A percentile compares a stretch with the other conserved stretches of the same genome.
Conservation (phyloP, 2,888 invertebrate genomes). For the Eustalomyia histrio region DNA sequence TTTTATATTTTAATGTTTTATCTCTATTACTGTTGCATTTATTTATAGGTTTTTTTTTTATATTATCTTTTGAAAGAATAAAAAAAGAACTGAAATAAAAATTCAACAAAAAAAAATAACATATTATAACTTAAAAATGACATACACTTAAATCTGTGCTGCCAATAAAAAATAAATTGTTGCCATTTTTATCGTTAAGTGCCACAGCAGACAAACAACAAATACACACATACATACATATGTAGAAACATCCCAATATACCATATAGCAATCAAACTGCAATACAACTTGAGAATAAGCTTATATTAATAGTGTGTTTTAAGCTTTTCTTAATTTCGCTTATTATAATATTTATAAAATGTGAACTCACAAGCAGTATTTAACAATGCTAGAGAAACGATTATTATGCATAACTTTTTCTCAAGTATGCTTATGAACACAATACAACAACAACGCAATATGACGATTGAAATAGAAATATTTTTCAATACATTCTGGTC, state of each 20-base stretch:
- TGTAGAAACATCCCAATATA: slow-evolving; percentile 5
- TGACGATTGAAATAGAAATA: no score
- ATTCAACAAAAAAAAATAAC: slow-evolving; percentile 12
- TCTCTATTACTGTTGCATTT: slow-evolving; percentile 20
- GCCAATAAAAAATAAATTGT: slow-evolving; percentile 64
- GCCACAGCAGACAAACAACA: slow-evolving; percentile 31
- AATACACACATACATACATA: slow-evolving; percentile 18
- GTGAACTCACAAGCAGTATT: no score
- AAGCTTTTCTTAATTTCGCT: no score
- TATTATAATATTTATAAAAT: no score
- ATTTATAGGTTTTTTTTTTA: slow-evolving; percentile 8
- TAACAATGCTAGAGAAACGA: no score
- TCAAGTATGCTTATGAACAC: no score
- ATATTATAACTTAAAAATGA: slow-evolving; percentile 59
- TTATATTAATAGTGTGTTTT: no score
- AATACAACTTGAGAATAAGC: no score
- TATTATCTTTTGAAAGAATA: neutral
- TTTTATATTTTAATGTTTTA: neutral
- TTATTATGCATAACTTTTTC: no score
- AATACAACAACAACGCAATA: no score
- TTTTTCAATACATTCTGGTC: no score
- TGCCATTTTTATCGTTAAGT: slow-evolving; percentile 55
- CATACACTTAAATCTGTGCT: slow-evolving; percentile 60
- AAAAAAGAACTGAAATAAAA: neutral
- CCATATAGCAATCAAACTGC: no score